Base-by-base conservation (phyloP, 1,140 invertebrate genomes). In the Uloborus diversus region DNA sequence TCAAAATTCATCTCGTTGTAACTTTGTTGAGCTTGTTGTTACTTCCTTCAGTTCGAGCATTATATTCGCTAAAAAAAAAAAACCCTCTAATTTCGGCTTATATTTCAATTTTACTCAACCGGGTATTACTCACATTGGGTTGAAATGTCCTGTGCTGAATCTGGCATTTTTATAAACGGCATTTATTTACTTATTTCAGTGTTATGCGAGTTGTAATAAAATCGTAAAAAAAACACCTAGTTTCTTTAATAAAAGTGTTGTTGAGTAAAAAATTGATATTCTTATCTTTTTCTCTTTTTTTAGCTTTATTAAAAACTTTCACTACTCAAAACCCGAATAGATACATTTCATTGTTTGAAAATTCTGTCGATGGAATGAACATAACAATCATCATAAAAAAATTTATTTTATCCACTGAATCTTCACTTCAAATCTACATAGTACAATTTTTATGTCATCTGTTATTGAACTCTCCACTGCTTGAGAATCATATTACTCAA, bases 221-320 rank as follows among this genome's bases (percentile, higher is more conserved):
- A 42, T 13, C 17, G 37, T 2, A 42, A n/a, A n/a, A n/a, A n/a
- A n/a, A n/a, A n/a, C n/a, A n/a, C n/a, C n/a, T n/a, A n/a, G n/a
- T n/a, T n/a, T n/a, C n/a, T n/a, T n/a, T n/a, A n/a, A n/a, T n/a
- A n/a, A n/a, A n/a, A n/a, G n/a, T n/a, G n/a, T n/a, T 42, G 9
- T 17, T 42, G 17, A 0, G 9, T 42, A 42, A 13, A 42, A 42
- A 42, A 1, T 42, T 42, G 9, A 1, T 1, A 13, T 42, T 2
- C 37, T 13, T 42, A 1, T 42, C 17, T 42, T 42, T 42, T 42
- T 35, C 25, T 49, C 14, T 49, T 64, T 64, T 64, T 51, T n/a
- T 25, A 75, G 71, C 71, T 25, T 51, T 75, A 51, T 51, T 75
- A 30, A 75, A 75, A n/a, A n/a, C 53, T 7, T 75, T 75, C 28